Base-by-base conservation (phyloP, 1,140 invertebrate species). In the Hylaeus volcanicus region DNA sequence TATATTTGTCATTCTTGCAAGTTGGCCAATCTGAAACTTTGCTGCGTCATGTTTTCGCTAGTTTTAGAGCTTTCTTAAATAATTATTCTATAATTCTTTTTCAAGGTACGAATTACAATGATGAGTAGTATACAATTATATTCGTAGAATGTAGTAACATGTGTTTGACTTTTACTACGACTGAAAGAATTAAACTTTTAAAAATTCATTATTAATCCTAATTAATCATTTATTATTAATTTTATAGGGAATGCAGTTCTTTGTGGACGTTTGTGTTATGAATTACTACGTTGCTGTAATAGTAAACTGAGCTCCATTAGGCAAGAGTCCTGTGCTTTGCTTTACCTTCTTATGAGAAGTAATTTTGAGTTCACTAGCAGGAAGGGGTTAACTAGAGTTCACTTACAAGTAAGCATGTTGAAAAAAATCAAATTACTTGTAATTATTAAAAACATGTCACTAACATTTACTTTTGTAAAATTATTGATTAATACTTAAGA, bases 281-380 rank as follows among this genome's bases (percentile, higher is more conserved):
- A 97, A 89, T 94, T 98, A 74, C 93, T 98, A 14, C 95, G 95
- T 86, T 96, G 96, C 86, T 98, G 97, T 90, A 97, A 97, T 88
- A 97, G 96, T 91, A 95, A 96, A 69, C 93, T 98, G 79, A 95
- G 96, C 76, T 96, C 95, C 66, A 95, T 98, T 55, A 95, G 98
- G 51, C 96, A 98, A 87, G 98, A 98, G 92, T 97, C 98, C 1
- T 98, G 97, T 89, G 97, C 97, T 74, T 95, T 98, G 9, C 93
- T 99, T 1, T 99, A 99, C 93, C 93, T 98, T 56, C 94, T 99
- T 39, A 98, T 99, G 97, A 95, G 98, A 80, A 97, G 97, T 88
- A 99, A 98, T 93, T 98, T 98, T 94, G 97, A 98, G 90, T 98
- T 97, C 88, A 97, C 96, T 39, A 95, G 95, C 64, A 94, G 96